Base-by-base conservation (phyloP, 1,140 invertebrate genomes). In the Pseudomyrmex cubaensis region DNA sequence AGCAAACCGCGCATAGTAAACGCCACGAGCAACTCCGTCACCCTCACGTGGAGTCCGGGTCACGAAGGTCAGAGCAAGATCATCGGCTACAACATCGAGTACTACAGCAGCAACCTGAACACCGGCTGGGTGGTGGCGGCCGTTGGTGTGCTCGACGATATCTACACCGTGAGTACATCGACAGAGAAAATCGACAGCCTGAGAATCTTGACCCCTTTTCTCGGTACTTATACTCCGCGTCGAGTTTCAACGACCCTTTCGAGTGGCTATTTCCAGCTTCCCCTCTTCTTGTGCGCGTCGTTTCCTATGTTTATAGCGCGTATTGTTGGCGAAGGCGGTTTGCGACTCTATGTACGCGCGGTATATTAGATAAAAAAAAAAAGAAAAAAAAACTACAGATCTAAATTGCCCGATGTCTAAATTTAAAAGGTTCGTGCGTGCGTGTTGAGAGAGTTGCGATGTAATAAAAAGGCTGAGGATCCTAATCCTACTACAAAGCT, bases 21-120 rank as follows among this genome's bases (percentile, higher is more conserved):
- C 92, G 95, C 97, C 1, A 97, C 97, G 0, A 96, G 97, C 87
- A 97, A 95, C 3, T 96, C 96, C 56, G 95, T 99, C 10, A 97
- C 97, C 2, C 93, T 99, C 22, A 96, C 96, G 0, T 99, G 98
- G 98, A 95, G 95, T 84, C 95, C 96, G 88, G 96, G 94, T 61
- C 94, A 94, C 84, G 95, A 93, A 78, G 95, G 95, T 82, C 92
- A 94, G 54, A 95, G 95, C 89, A 95, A 95, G 85, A 95, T 95
- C 56, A 93, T 95, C 86, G 97, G 97, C 9, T 99, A 98, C 92
- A 97, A 97, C 13, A 96, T 98, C 8, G 98, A 98, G 92, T 98
- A 98, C 89, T 98, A 97, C 93, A 98, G 97, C 93, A 96, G 96
- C 7, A 97, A 97, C 92, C 92, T 97, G 15, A 96, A 97, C 89